Base-by-base conservation (phyloP, 2,888 invertebrate species). In the Microplitis deprimator region DNA sequence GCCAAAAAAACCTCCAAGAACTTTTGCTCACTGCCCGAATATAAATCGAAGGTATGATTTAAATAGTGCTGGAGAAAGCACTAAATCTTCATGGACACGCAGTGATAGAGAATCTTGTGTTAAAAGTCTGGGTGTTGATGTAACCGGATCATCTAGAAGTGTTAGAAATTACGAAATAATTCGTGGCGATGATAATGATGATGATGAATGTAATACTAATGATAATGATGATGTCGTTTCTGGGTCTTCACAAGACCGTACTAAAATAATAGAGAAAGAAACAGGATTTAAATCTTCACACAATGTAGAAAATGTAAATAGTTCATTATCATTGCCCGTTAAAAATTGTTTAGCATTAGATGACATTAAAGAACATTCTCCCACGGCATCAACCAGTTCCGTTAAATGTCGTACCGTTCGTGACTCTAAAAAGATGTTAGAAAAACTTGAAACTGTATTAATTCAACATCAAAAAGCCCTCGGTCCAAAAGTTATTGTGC, bases 1-100 rank as follows among this genome's bases (percentile, higher is more conserved):
- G 0, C 95, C 95, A 0, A 93, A 93, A 83, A 95, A 95, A 86
- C 95, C 95, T 1, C 95, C 95, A 0, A 89, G 95, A 80, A 92
- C 92, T 0, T 94, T 94, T 83, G 90, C 90, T 60, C 90, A 91
- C 82, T 84, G 84, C 65, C 81, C 75, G 6, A 41, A 29, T 29
- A 29, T 65, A 7, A 77, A 29, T 16, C 77, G 61, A 38, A 70
- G 73, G 59, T 68, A 60, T 64, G 69, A 78, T 13, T 20, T 60
- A 50, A 20, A 20, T 20, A 41, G 16, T 10, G 29, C 70, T 5
- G 17, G 60, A 10, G 67, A 77, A 20, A 80, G 76, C 16, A 8
- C 50, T 17, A 73, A 79, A 78, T 77, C 41, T 40, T 29, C 29
- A 13, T 17, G 20, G 17, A 7, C 62, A 5, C 39, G 29, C 10